phyloP scores from a whole-genome alignment of 2,797 vertebrate species.

The Myripristis murdjan region DNA sequence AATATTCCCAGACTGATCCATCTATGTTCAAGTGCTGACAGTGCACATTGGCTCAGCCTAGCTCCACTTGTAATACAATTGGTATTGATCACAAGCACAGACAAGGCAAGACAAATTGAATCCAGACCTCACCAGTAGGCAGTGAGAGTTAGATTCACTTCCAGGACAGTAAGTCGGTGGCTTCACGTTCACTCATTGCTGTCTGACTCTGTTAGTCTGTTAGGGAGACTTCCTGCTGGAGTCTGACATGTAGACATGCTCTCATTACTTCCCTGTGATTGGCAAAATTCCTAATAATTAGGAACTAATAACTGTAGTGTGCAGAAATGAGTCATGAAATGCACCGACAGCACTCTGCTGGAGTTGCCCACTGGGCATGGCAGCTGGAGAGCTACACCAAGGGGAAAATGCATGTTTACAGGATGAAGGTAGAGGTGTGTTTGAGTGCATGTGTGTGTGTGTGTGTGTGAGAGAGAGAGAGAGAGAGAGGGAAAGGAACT shows the following conservation, averaged over 20 bases:
- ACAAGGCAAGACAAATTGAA: slow-evolving; percentile 73
- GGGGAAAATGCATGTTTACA: slow-evolving; percentile 1
- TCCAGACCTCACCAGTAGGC: slow-evolving; percentile 51
- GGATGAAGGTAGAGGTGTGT: not conserved
- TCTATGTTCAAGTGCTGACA: slow-evolving; percentile 76
- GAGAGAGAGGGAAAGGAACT: not conserved
- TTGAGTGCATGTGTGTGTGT: not conserved
- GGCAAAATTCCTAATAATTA: slow-evolving; percentile 56
- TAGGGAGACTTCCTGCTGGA: slow-evolving; percentile 35
- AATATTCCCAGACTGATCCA: slow-evolving; percentile 57
- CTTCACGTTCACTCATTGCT: slow-evolving; percentile 52
- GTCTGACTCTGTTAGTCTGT: slow-evolving; percentile 50
- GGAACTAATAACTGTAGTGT: slow-evolving; percentile 48
- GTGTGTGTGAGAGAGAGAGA: not conserved
- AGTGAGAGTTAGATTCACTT: slow-evolving; percentile 47
- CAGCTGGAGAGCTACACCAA: slow-evolving; percentile 9
- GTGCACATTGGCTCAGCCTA: slow-evolving; percentile 61
- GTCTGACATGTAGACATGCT: slow-evolving; percentile 38
- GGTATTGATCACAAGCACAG: slow-evolving; percentile 77
- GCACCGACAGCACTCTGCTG: slow-evolving; percentile 38
- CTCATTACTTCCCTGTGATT: slow-evolving; percentile 64
- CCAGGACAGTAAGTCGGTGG: slow-evolving; percentile 29
- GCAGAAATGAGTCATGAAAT: slow-evolving; percentile 48
- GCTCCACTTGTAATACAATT: slow-evolving; percentile 77
- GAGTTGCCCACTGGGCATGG: slow-evolving; percentile 34